Conservation (phyloP, 2,888 invertebrate species). For the Epirrhoe tristata region DNA sequence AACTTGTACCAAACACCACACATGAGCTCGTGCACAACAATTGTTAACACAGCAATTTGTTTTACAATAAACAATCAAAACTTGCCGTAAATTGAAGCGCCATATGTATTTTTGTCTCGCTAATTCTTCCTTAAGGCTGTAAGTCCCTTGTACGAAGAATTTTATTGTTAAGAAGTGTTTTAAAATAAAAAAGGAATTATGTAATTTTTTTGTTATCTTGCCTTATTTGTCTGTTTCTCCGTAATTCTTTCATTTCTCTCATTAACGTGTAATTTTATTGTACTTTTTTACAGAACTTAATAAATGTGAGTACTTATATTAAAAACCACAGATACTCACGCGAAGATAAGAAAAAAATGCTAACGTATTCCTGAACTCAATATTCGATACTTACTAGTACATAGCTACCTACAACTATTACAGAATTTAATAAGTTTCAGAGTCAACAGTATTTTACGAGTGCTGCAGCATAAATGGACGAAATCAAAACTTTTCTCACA, state of each 20-base stretch:
- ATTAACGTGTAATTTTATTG: neutral
- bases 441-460: conserved; percentile 28
- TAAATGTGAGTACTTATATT: neutral
- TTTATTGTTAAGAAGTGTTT: conserved; percentile 5
- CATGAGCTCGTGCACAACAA: conserved; percentile 53
- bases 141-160: conserved; percentile 13
- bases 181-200: neutral
- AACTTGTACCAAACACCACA: conserved; percentile 24
- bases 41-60: conserved; percentile 67
- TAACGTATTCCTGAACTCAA: neutral
- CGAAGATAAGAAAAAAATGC: neutral
- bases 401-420: conserved; percentile 15
- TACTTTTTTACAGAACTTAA: neutral
- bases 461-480: conserved; percentile 31
- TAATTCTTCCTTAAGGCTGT: conserved; percentile 62
- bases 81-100: conserved; percentile 60
- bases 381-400: neutral
- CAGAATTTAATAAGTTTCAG: conserved; percentile 12
- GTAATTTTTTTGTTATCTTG: neutral
- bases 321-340: neutral
- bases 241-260: neutral
- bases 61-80: conserved; percentile 67
- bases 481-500: conserved; percentile 40
- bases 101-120: conserved; percentile 69
- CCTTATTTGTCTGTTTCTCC: neutral